Percentiles rank a stretch among this genome's conserved stretches.
Conservation (phyloP, 2,888 invertebrate species). For the Chrysolina americana region DNA sequence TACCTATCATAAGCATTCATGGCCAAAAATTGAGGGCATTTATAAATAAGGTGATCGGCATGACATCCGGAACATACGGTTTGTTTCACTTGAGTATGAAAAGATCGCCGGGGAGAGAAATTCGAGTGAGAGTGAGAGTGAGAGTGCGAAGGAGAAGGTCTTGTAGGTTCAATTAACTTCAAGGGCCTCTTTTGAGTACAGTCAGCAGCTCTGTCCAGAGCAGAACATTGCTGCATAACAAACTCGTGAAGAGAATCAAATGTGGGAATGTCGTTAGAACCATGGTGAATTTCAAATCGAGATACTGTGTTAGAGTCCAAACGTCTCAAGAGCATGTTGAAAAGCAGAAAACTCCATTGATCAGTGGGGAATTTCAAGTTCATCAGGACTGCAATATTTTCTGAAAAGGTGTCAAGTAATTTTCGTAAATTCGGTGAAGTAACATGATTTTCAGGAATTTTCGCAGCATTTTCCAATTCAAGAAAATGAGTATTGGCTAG, state of each 20-base stretch:
- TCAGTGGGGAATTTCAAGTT: slow-evolving; percentile 11
- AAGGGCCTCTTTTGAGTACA: neutral
- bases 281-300: neutral
- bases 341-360: slow-evolving; percentile 10
- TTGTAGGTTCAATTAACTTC: neutral
- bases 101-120: neutral
- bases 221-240: neutral
- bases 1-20: neutral
- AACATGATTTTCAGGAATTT: no score
- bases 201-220: slow-evolving; percentile 2
- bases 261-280: slow-evolving; percentile 7
- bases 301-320: neutral
- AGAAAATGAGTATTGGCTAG: neutral
- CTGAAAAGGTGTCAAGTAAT: neutral
- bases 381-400: neutral
- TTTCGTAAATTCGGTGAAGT: no score
- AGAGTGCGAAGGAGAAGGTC: neutral
- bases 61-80: neutral
- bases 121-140: no score
- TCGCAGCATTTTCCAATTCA: no score
- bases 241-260: neutral
- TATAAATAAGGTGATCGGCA: neutral
- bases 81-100: neutral
- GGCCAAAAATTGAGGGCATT: neutral
- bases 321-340: neutral